Base-by-base conservation (phyloP, 2,797 vertebrate genomes). In the Sebastes hopkinsi region DNA sequence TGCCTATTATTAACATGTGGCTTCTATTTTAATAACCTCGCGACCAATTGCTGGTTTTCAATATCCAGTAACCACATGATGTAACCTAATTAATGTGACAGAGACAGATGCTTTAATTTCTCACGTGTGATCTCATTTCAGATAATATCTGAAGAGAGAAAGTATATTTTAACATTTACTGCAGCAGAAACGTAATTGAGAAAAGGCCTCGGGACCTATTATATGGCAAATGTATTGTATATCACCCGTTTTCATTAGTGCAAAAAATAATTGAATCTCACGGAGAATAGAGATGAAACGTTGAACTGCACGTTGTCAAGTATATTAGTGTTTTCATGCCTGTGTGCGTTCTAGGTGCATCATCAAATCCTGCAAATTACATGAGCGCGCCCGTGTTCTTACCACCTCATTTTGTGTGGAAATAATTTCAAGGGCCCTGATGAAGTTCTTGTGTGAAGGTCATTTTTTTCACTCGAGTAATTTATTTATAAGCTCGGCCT, bases 81-180 rank as follows among this genome's bases (percentile, higher is more conserved):
- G 58, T 88, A 83, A 82, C 87, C 89, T 89, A 81, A 91, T 93
- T 91, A 92, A 79, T 73, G 79, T 81, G 88, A 87, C 86, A 81
- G 74, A 90, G 89, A 92, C 72, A 46, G 76, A 90, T 90, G 84
- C 66, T 83, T 85, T 75, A 22, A 87, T 83, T 85, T 89, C 32
- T 74, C 50, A n/a, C 36, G 20, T 52, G 56, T 72, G 72, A 87
- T 83, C 73, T 86, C 65, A 82, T 79, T 83, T 71, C 66, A 82
- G 88, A 85, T 89, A 86, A 87, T 86, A 81, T 86, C 87, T 89
- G 25, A 88, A 73, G 61, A 89, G 71, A 85, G 70, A 83, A 84
- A 75, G 52, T 72, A 67, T 71, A 75, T 86, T 80, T 86, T 56
- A 61, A 58, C n/a, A 78, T 78, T 64, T 13, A 70, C 10, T 66